phyloP scores from a whole-genome alignment of 1,140 invertebrate genomes.

The Caenorhabditis elegans region WBcel235 BX284606.5:2389501-2390000 shows the following conservation, averaged over 20 bases:
- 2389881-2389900: constrained; percentile 30
- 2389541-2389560: constrained; percentile 30
- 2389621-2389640: not conserved
- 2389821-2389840: constrained; percentile 9
- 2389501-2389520: constrained; percentile 32
- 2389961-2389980: not conserved
- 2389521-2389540: constrained; percentile 13
- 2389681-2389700: constrained; percentile 28
- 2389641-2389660: not conserved
- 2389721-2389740: constrained; percentile 21
- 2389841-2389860: constrained; percentile 15
- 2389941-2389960: not conserved
- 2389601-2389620: not conserved
- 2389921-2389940: constrained; percentile 24
- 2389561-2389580: not conserved
- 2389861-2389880: not conserved
- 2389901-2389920: constrained; percentile 35
- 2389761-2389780: constrained; percentile 26
- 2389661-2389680: constrained; percentile 7
- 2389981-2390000: constrained; percentile 32
- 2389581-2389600: not conserved
- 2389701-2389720: constrained; percentile 18
- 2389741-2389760: constrained; percentile 37
- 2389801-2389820: constrained; percentile 23
- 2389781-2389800: constrained; percentile 18